phyloP scores from a whole-genome alignment of 35 echinoderm and acorn worm species.

The Lytechinus variegatus region DNA sequence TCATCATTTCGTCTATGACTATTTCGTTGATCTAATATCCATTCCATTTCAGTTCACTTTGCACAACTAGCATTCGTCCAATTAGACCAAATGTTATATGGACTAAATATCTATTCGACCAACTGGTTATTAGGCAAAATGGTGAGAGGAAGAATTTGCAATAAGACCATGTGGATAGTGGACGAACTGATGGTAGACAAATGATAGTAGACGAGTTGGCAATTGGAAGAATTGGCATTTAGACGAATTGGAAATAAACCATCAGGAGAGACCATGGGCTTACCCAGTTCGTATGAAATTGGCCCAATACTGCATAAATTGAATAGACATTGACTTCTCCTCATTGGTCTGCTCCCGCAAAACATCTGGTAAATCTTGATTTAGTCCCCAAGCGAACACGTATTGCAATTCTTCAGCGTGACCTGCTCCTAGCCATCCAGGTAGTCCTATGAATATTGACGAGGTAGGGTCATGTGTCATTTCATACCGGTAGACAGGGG shows the following conservation, averaged over 20 bases:
- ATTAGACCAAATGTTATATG: no score
- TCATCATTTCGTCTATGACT: no score
- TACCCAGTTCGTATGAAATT: slow-evolving; percentile 95
- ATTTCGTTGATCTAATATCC: background rate
- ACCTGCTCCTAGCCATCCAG: slow-evolving; percentile 69
- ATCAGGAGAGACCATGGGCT: background rate
- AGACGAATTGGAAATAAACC: no score
- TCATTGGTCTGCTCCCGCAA: slow-evolving; percentile 1
- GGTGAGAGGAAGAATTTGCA: no score
- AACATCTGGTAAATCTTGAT: background rate
- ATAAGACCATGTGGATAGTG: no score
- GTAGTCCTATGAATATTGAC: slow-evolving; percentile 48
- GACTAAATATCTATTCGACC: no score
- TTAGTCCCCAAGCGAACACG: slow-evolving; percentile 67
- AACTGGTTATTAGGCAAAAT: no score
- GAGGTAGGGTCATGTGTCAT: slow-evolving; percentile 64
- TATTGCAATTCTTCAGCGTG: slow-evolving; percentile 78
- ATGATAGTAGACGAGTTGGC: no score
- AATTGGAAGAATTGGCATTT: no score
- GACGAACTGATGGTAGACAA: no score
- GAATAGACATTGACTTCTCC: slow-evolving; percentile 65
- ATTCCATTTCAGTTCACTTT: background rate
- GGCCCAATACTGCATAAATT: slow-evolving; percentile 81
- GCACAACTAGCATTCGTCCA: no score
- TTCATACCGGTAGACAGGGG: slow-evolving; percentile 67